Percentiles rank a stretch among this genome's conserved stretches.
These are phyloP conservation scores for Coccyzus lansbergi DNA, from an alignment of 2,797 vertebrate species.

Conservation along the genomic window DNA sequence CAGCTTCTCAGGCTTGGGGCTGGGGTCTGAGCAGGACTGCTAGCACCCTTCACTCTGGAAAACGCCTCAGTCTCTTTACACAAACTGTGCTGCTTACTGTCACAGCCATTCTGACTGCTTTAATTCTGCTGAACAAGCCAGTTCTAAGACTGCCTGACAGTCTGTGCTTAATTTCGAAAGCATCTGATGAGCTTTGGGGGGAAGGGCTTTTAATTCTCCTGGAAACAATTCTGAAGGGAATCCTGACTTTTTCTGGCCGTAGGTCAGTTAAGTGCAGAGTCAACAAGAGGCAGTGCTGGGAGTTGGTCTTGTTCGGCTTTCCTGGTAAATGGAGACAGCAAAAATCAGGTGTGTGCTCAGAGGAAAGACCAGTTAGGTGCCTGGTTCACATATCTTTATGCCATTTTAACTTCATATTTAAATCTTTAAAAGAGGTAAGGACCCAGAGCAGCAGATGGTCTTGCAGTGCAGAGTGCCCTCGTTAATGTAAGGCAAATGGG, in stretches of 20 bases:
- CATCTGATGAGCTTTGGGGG: neutral
- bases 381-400: neutral
- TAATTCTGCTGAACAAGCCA: neutral
- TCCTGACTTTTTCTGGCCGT: neutral
- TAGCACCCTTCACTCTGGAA: neutral
- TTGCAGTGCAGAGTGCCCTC: neutral
- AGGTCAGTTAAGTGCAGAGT: neutral
- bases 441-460: neutral
- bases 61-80: no score
- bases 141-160: neutral
- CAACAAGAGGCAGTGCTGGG: neutral
- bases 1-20: neutral
- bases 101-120: neutral
- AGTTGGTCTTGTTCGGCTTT: neutral
- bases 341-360: neutral
- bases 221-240: neutral
- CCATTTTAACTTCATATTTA: neutral
- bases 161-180: neutral
- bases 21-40: neutral
- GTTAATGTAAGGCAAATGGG: rapidly evolving
- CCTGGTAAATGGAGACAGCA: neutral
- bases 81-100: neutral
- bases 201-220: neutral
- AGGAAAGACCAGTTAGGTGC: neutral
- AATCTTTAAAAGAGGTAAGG: neutral